Evolutionary conservation across 1,140 invertebrate genomes (phyloP), one percentile per base, ranked within the genome.

Genomic region (Leptestheria dahalacensis): DNA sequence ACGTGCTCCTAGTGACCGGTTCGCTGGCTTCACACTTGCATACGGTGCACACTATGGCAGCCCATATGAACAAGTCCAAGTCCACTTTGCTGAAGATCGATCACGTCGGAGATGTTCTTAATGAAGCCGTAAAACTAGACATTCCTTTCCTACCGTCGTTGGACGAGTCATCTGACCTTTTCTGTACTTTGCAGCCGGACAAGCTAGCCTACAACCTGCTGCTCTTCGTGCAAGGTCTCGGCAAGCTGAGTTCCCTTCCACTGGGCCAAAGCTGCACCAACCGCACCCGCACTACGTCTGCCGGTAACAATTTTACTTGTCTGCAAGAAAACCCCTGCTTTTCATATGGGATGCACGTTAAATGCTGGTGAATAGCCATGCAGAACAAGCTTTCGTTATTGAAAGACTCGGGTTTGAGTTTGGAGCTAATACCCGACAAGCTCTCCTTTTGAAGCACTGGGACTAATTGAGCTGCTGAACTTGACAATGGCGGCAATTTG

Each of bases 61-160:
- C 80, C 61, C 82, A 86, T 65, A 77, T 87, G 68, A 84, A 87
- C 66, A 87, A 87, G 70, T 80, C 84, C 58, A 85, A 85, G 65
- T 83, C 84, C 2, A 87, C 86, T 55, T 78, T 91, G n/a, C 74
- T 90, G 12, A 86, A 87, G 70, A 79, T 91, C 60, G 86, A 90
- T 66, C 76, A 80, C 61, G 84, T 84, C 57, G 84, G 84, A 24
- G 85, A 89, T 72, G 84, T 89, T 25, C 74, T 91, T 49, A 77
- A 79, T 61, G 87, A 91, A 74, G 82, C 84, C 61, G 85, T 87
- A 68, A 79, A 74, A 69, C 2, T 51, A 23, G 24, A 20, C 33
- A 41, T 59, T 28, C 20, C 2, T 3, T 12, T 3, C 29, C 29
- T 63, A 49, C 25, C 48, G 29, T 15, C 11, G 3, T 33, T 24